These are phyloP conservation scores for Diachasmimorpha longicaudata DNA, from an alignment of 1,140 invertebrate species.

Conservation along the genomic window DNA sequence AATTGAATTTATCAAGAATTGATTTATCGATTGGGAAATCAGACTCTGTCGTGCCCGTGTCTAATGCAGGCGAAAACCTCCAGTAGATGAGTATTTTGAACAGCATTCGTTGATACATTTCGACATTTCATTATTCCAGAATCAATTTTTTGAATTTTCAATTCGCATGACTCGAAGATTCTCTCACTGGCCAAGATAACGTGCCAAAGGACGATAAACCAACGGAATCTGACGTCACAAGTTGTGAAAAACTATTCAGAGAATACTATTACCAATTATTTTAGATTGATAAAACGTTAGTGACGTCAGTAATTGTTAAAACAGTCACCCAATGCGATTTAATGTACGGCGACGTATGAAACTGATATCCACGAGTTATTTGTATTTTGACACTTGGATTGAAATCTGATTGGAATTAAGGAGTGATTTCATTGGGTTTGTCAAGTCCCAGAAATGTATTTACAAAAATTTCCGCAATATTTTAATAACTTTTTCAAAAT, in stretches of 20 bases:
- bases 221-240: not conserved
- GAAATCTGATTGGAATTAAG: not conserved
- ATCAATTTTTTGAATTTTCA: not conserved
- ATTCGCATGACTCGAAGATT: not conserved
- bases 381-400: not conserved
- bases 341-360: constrained; percentile 19
- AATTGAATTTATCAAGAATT: constrained; percentile 5
- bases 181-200: constrained; percentile 10
- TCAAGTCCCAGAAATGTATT: no score
- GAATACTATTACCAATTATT: not conserved
- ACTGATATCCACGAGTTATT: not conserved
- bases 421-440: no score
- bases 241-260: not conserved
- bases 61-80: not conserved
- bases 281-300: not conserved
- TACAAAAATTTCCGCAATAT: no score
- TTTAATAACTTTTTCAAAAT: no score
- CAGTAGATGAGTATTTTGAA: not conserved
- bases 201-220: constrained; percentile 9
- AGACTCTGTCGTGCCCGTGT: not conserved
- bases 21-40: constrained; percentile 4
- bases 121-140: not conserved
- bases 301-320: not conserved
- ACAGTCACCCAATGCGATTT: not conserved
- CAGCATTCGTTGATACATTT: not conserved